Evolutionary conservation across 2,888 invertebrate species (phyloP).

Genomic region (Dendrolimus houi): DNA sequence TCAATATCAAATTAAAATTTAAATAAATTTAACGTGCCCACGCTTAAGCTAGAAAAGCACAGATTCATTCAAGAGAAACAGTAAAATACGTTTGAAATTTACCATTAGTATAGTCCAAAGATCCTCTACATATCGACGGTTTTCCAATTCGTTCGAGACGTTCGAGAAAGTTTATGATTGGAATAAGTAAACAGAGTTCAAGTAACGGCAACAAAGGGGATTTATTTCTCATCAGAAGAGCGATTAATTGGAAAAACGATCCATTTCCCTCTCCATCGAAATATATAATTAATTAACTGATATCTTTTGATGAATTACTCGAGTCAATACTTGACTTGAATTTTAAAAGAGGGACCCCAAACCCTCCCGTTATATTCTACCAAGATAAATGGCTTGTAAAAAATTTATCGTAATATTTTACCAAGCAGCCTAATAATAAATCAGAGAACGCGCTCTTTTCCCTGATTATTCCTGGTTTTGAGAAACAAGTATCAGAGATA

Average conservation of each 20-base stretch:
- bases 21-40: too few relatives aligned
- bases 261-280: neutral
- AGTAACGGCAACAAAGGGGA: neutral
- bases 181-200: neutral
- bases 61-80: too few relatives aligned
- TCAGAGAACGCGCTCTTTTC: constrained; percentile 1
- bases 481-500: too few relatives aligned
- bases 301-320: neutral
- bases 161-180: neutral
- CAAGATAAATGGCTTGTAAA: constrained; percentile 4
- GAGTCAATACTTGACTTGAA: neutral
- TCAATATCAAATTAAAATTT: too few relatives aligned
- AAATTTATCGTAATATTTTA: constrained; percentile 3
- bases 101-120: too few relatives aligned
- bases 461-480: too few relatives aligned
- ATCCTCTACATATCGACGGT: too few relatives aligned
- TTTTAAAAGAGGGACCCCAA: constrained; percentile 7
- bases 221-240: neutral
- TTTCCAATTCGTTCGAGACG: neutral
- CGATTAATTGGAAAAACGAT: neutral
- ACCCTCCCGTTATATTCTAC: neutral
- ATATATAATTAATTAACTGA: neutral
- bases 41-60: too few relatives aligned
- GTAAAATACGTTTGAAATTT: too few relatives aligned
- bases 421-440: constrained; percentile 8